Evolutionary conservation across 2,797 vertebrate genomes (phyloP).

Genomic region (Delichon dasypus): DNA sequence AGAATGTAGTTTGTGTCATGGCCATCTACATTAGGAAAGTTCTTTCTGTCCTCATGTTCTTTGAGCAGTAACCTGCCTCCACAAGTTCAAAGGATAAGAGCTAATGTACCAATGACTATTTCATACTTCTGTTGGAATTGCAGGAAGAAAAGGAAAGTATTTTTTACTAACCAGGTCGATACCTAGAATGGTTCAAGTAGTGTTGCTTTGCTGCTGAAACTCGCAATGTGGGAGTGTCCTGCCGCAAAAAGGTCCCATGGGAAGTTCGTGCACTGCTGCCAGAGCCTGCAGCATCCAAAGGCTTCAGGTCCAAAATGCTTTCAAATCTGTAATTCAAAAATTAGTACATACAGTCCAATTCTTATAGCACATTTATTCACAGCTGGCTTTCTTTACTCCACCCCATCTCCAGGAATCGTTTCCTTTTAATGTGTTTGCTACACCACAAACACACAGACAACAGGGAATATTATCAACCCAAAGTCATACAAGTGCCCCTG

Average conservation of each 20-base stretch:
- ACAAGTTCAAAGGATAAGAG: not conserved
- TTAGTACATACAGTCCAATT: not conserved
- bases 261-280: conserved; percentile 79
- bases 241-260: conserved; percentile 74
- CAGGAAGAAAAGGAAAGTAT: not conserved
- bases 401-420: not conserved
- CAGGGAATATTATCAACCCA: not conserved
- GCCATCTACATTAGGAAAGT: not conserved
- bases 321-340: conserved; percentile 80
- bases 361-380: not conserved
- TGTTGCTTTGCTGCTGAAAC: conserved; percentile 88
- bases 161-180: conserved; percentile 86
- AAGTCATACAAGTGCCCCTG: not conserved
- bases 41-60: not conserved
- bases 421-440: not conserved
- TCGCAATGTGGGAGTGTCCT: conserved; percentile 80
- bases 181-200: conserved; percentile 92
- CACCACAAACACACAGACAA: not conserved
- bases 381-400: not conserved
- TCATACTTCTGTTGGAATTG: not conserved
- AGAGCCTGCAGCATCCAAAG: conserved; percentile 74
- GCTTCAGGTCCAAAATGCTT: conserved; percentile 87
- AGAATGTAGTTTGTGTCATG: not conserved
- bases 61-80: not conserved
- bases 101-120: not conserved